Percentiles rank a stretch among this genome's conserved stretches.
phyloP scores from a whole-genome alignment of 2,888 invertebrate species.

The Nomada hirtipes region DNA sequence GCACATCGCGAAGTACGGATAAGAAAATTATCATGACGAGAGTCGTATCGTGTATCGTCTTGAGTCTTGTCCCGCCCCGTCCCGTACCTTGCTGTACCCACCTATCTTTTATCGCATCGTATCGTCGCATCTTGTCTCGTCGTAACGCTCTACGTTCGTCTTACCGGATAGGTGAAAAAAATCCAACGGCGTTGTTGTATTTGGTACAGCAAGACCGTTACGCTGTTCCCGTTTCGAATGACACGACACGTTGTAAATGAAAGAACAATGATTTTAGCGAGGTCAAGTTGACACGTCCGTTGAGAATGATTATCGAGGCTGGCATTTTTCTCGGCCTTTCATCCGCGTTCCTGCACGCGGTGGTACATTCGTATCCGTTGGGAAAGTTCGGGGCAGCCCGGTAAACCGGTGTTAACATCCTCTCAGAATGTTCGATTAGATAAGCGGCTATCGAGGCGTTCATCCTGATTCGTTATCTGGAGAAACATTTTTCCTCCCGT shows the following conservation, averaged over 20 bases:
- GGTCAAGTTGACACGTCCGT: too few species aligned
- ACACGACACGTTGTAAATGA: neutral
- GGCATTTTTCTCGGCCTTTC: too few species aligned
- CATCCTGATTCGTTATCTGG: conserved; percentile 29
- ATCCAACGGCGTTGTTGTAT: neutral
- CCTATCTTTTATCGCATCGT: neutral
- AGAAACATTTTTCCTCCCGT: neutral
- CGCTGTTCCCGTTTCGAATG: neutral
- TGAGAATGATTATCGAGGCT: too few species aligned
- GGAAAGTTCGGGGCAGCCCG: neutral
- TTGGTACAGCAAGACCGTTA: neutral
- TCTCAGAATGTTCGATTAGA: neutral
- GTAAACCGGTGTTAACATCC: neutral
- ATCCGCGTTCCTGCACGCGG: neutral
- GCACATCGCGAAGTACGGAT: neutral
- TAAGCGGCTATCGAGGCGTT: conserved; percentile 8
- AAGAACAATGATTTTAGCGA: neutral
- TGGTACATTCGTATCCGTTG: neutral
- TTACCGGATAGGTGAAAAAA: neutral
- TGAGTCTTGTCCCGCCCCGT: neutral
- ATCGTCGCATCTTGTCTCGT: too few species aligned
- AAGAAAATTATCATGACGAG: neutral
- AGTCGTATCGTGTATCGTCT: neutral
- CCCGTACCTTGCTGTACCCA: neutral
- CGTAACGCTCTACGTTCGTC: neutral